Base-by-base conservation (phyloP, 2,888 invertebrate genomes). In the Leucophenga montana region DNA sequence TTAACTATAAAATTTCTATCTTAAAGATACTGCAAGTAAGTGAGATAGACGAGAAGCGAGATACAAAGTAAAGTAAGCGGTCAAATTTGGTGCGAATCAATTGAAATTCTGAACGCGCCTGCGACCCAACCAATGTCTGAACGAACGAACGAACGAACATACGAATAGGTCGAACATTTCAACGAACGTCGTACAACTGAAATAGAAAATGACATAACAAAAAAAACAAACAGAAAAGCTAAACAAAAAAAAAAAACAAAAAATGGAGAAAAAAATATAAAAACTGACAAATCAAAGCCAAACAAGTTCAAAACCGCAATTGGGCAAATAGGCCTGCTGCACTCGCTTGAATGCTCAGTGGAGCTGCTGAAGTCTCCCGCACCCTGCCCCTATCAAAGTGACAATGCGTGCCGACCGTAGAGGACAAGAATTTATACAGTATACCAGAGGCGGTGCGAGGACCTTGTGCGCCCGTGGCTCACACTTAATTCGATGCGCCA, bases 281-380 rank as follows among this genome's bases (percentile, higher is more conserved):
- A 66, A 69, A 67, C 67, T 27, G 27, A 71, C 65, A 22, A 39
- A 67, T 31, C 16, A 78, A 76, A 78, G 75, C 75, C 75, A 75
- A 83, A 83, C 85, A 84, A 84, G 78, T 82, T 80, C 75, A 77
- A 79, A 84, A 79, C 85, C 85, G 75, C 84, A 84, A 85, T 84
- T 85, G 83, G 85, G 80, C 80, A 85, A 84, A 78, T 82, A 77
- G 82, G 82, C 77, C 71, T 67, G 59, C 67, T 56, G 48, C 33
- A 46, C 62, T 11, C 16, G 16, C 31, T 39, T 46, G 44, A 39
- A n/a, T 16, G 66, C 27, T 39, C 11, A 11, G 1, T 39, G 39
- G 39, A 11, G 39, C 39, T 39, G 39, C 39, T n/a, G n/a, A n/a
- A n/a, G n/a, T n/a, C n/a, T n/a, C n/a, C n/a, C n/a, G n/a, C n/a